Evolutionary conservation across 2,113 vertebrate species (phyloP).

Genomic region (Cinclus cinclus): DNA sequence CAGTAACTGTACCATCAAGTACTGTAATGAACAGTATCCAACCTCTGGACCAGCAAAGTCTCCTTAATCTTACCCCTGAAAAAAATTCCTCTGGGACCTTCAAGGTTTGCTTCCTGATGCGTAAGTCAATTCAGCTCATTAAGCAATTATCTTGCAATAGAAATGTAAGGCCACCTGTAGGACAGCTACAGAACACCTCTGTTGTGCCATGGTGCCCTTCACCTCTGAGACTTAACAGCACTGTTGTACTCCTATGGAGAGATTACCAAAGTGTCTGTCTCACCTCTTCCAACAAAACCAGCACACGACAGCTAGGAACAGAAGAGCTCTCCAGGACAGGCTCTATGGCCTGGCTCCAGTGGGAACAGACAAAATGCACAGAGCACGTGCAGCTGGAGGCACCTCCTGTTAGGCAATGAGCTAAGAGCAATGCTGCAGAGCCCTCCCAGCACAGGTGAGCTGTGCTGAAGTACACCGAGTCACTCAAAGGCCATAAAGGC

Average conservation of each 20-base stretch:
- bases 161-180: neutral
- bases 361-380: fast-evolving
- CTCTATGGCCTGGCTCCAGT: neutral
- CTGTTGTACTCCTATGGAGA: fast-evolving
- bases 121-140: neutral
- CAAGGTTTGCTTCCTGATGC: neutral
- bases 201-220: neutral
- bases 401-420: neutral
- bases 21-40: neutral
- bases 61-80: neutral
- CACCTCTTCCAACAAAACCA: neutral
- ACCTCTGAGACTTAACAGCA: neutral
- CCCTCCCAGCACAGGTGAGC: neutral
- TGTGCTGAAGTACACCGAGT: neutral
- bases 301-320: neutral
- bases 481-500: neutral
- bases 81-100: neutral
- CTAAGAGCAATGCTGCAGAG: neutral
- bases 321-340: neutral
- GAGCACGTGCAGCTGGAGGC: neutral
- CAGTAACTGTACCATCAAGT: neutral
- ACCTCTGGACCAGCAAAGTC: neutral
- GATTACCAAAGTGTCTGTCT: neutral
- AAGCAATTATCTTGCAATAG: neutral
- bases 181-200: neutral